Evolutionary conservation across 2,888 invertebrate species (phyloP).

Genomic region (Orthonevra nobilis): DNA sequence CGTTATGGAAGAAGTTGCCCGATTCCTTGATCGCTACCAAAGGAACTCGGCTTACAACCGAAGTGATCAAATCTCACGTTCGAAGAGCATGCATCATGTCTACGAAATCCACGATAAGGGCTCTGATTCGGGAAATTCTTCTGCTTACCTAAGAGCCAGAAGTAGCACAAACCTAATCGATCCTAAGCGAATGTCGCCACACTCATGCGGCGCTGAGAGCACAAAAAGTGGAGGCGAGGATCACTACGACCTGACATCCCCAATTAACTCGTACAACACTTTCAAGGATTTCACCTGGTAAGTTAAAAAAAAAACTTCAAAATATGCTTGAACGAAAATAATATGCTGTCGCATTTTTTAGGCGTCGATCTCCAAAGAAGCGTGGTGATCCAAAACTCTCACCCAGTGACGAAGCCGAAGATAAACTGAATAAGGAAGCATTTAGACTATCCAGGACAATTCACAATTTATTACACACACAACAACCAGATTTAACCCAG

Average conservation of each 20-base stretch:
- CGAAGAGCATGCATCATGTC: conserved; percentile 79
- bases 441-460: conserved; percentile 85
- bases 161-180: conserved; percentile 78
- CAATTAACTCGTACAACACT: conserved; percentile 78
- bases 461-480: conserved; percentile 84
- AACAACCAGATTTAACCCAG: conserved; percentile 83
- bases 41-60: conserved; percentile 70
- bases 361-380: conserved; percentile 80
- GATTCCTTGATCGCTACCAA: conserved; percentile 83
- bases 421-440: conserved; percentile 85
- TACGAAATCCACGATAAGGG: conserved; percentile 73
- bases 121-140: conserved; percentile 62
- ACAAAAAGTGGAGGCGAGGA: conserved; percentile 68
- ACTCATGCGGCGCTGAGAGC: conserved; percentile 51
- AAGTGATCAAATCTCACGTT: conserved; percentile 78
- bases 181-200: conserved; percentile 53
- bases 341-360: conserved; percentile 36
- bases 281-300: conserved; percentile 84
- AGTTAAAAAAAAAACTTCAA: conserved; percentile 65
- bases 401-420: conserved; percentile 82
- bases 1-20: conserved; percentile 85
- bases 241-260: conserved; percentile 74
- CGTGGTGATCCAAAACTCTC: conserved; percentile 83
- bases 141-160: conserved; percentile 75
- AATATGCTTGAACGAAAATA: background rate